Base-by-base conservation (phyloP, 1,140 invertebrate genomes). In the Colletes latitarsis region DNA sequence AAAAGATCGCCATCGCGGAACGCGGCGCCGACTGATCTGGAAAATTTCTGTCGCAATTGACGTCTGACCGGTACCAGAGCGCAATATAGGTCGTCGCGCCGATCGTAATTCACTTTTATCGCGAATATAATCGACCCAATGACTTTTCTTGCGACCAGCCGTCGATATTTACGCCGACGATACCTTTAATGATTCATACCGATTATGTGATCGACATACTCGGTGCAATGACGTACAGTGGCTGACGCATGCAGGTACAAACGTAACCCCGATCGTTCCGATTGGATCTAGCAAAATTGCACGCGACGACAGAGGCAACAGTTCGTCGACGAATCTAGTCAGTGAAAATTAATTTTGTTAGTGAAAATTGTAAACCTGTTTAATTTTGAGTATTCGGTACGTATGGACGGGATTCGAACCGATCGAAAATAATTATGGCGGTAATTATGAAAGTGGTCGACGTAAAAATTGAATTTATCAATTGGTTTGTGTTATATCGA, bases 51-150 rank as follows among this genome's bases (percentile, higher is more conserved):
- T 15, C 10, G 1, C 21, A 3, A 3, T 69, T 49, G 14, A 49
- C 15, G 19, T 67, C 55, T 76, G 64, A 68, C 68, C 68, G n/a
- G n/a, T n/a, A n/a, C n/a, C n/a, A n/a, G 68, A 69, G 46, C 64
- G 46, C 30, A 58, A 41, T 30, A 15, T 71, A 53, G 55, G 39
- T 80, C 66, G 69, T 71, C 76, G 46, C 66, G 75, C 60, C 68
- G 46, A 63, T 70, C 62, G 76, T 83, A 85, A 84, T 81, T 81
- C 43, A 66, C 62, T 6, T 85, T 85, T 83, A 83, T 81, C 83
- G 68, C 19, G 55, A 58, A 12, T 46, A 21, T 62, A 72, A 72
- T 83, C 71, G 82, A 83, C 21, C 57, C 12, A n/a, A n/a, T n/a
- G 14, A 9, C 17, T 19, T 52, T 71, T 79, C 53, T 74, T 76